Conservation (phyloP, 2,888 invertebrate genomes). For the Hirtodrosophila cameraria region DNA sequence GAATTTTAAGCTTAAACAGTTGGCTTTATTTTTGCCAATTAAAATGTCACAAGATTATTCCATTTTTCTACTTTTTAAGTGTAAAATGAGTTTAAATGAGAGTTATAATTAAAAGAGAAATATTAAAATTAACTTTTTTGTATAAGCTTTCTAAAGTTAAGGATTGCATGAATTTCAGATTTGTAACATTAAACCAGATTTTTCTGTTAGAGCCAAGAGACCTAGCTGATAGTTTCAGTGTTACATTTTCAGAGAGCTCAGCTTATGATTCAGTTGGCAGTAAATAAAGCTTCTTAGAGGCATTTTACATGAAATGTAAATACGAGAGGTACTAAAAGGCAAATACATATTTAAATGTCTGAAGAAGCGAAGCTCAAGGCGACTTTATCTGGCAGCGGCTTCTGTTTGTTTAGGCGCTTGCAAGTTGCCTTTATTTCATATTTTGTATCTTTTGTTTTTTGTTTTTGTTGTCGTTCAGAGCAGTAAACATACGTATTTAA, state of each 20-base stretch:
- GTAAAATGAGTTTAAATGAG: no score
- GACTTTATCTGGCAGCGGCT: slow-evolving; percentile 52
- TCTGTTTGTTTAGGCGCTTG: slow-evolving; percentile 65
- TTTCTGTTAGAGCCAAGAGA: background rate
- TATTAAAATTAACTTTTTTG: no score
- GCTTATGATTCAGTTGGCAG: slow-evolving; percentile 15
- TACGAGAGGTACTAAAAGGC: slow-evolving; percentile 28
- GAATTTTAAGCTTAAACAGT: no score
- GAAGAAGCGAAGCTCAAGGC: slow-evolving; percentile 54
- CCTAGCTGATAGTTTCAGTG: slow-evolving; percentile 9
- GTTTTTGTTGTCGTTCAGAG: slow-evolving; percentile 6
- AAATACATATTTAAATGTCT: slow-evolving; percentile 54
- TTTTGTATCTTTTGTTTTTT: slow-evolving; percentile 2
- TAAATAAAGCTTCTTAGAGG: slow-evolving; percentile 28
- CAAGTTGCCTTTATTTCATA: slow-evolving; percentile 27
- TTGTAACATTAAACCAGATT: no score
- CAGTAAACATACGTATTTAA: slow-evolving; percentile 11
- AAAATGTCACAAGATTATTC: no score
- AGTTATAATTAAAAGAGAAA: no score
- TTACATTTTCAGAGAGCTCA: background rate
- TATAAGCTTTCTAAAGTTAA: no score
- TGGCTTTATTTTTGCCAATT: no score
- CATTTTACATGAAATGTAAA: slow-evolving; percentile 24
- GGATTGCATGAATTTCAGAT: no score
- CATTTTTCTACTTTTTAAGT: no score